These are phyloP conservation scores for Ibidorhyncha struthersii DNA, from an alignment of 2,113 vertebrate genomes.

Conservation along the genomic window DNA sequence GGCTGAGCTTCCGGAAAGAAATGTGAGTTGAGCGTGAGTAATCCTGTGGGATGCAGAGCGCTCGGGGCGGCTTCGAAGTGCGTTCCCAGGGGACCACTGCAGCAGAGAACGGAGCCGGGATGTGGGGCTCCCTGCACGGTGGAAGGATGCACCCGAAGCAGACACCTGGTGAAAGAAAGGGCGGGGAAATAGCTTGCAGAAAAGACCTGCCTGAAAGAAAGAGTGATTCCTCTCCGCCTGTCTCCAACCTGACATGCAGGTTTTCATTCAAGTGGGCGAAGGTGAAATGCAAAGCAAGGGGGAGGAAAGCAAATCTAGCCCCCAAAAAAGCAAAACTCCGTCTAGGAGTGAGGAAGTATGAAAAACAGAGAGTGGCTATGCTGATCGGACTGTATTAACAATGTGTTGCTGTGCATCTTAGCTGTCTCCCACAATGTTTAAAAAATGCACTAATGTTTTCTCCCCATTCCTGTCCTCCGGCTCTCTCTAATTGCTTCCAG, in stretches of 20 bases:
- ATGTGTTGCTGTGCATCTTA: accelerated
- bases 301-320: background rate
- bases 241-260: accelerated
- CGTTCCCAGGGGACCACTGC: accelerated
- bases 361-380: background rate
- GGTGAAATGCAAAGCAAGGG: background rate
- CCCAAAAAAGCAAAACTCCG: background rate
- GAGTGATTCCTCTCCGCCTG: background rate
- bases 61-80: accelerated
- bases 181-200: background rate
- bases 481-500: background rate
- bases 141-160: background rate
- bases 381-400: background rate
- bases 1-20: background rate
- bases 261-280: background rate
- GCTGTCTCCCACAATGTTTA: background rate
- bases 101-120: accelerated
- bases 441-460: background rate
- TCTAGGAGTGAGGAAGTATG: background rate
- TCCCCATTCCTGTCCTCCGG: background rate
- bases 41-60: background rate
- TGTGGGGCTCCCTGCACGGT: accelerated
- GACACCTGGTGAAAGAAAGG: background rate
- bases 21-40: background rate
- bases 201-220: background rate